Evolutionary conservation across 2,888 invertebrate genomes (phyloP), one percentile per base, ranked within the genome.

Genomic region (Amphipoea oculea): DNA sequence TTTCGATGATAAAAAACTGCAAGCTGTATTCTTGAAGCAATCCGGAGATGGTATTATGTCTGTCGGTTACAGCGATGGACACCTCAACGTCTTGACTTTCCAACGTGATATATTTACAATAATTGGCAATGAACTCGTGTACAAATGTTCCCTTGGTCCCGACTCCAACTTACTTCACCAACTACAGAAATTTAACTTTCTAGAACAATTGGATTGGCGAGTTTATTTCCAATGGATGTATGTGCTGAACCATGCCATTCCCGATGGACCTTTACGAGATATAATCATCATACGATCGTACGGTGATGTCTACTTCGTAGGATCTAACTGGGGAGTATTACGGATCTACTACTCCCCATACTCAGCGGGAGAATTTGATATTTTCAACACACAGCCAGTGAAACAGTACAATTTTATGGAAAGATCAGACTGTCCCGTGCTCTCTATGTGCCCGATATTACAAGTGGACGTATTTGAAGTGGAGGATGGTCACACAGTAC

Each of bases 361-460:
- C 40, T 75, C 83, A 0, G 76, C 89, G 0, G 95, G 92, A 1
- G 89, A 94, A 84, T 93, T 96, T 42, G 93, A 96, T 72, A 77
- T 96, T 2, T 94, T 92, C 11, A 90, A 92, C 3, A 86, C 91
- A 0, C 86, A 92, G 48, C 96, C 96, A 0, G 67, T 96, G 0
- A 96, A 93, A 77, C 92, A 94, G 75, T 95, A 93, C 40, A 94
- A 95, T 71, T 96, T 96, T 67, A 93, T 94, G 89, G 93, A 95
- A 4, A 82, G 93, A 0, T 89, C 87, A 0, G 94, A 95, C 51
- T 93, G 94, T 63, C 95, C 95, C 0, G 94, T 95, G 0, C 82
- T 95, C 0, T 92, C 94, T 0, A 89, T 90, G 78, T 93, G 95
- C 82, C 95, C 95, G 0, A 95, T 96, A 60, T 76, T 95, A 0